A percentile compares a stretch with the other conserved stretches of the same genome.
Evolutionary conservation across 2,113 vertebrate genomes (phyloP).

Genomic region (Genyomyrus donnyi): DNA sequence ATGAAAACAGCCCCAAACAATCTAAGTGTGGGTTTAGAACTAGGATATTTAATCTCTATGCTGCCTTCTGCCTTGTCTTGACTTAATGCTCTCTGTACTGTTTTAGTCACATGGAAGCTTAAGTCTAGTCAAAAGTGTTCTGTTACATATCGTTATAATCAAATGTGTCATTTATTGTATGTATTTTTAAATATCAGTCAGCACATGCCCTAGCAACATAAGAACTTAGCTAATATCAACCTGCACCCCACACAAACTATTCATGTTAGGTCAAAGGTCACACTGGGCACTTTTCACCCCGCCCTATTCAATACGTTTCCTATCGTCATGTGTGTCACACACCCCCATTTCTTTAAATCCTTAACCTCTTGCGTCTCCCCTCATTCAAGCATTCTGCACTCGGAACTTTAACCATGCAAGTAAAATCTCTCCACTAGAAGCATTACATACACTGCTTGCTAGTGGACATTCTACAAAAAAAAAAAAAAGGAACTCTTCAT

Average conservation of each 20-base stretch:
- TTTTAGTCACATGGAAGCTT: not conserved
- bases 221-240: not conserved
- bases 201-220: not conserved
- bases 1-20: not conserved
- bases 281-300: not conserved
- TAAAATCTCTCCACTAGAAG: conserved; percentile 26
- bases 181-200: not conserved
- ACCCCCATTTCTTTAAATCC: not conserved
- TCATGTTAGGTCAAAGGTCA: not conserved
- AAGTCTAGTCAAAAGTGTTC: not conserved
- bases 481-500: not conserved
- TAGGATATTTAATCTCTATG: not conserved
- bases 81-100: not conserved
- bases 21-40: not conserved
- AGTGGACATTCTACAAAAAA: not conserved
- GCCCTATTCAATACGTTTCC: not conserved
- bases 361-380: not conserved
- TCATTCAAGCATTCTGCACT: conserved; percentile 24
- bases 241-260: not conserved
- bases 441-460: conserved; percentile 36
- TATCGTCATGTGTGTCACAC: not conserved
- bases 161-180: not conserved
- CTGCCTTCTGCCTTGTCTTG: not conserved
- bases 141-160: not conserved
- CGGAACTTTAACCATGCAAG: conserved; percentile 32